Percentiles rank a stretch among this genome's conserved stretches.
Evolutionary conservation across 2,888 invertebrate species (phyloP).

Genomic region (Lepas anatifera): DNA sequence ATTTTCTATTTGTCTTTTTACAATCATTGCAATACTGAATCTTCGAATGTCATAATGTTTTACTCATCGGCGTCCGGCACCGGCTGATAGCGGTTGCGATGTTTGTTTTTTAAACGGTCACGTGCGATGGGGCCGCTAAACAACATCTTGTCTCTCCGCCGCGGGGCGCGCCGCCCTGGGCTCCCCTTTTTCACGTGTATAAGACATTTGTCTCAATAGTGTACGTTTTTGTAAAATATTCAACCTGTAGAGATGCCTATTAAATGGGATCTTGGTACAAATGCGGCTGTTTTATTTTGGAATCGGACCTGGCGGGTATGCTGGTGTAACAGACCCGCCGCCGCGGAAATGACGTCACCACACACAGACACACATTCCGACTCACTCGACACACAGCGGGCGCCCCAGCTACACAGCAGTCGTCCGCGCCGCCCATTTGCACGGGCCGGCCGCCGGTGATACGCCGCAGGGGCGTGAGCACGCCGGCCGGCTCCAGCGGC

Average conservation of each 20-base stretch:
- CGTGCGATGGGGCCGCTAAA: background rate
- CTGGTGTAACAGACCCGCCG: too few species aligned
- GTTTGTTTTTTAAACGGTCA: background rate
- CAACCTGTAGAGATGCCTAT: constrained; percentile 14
- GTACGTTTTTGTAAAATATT: constrained; percentile 12
- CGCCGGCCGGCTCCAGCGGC: too few species aligned
- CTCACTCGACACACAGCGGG: too few species aligned
- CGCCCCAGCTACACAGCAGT: too few species aligned
- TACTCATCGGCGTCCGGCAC: background rate
- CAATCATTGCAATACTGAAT: constrained; percentile 11
- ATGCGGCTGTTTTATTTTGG: background rate
- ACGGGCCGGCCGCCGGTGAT: too few species aligned
- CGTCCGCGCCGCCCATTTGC: too few species aligned
- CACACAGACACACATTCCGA: too few species aligned
- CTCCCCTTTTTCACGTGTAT: constrained; percentile 9
- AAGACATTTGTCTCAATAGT: constrained; percentile 8
- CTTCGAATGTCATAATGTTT: constrained; percentile 11
- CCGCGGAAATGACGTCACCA: too few species aligned
- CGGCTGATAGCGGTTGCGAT: background rate
- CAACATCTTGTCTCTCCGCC: background rate
- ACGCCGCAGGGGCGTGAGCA: too few species aligned
- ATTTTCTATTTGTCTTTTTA: constrained; percentile 12
- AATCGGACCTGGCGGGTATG: too few species aligned
- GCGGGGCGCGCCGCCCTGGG: background rate
- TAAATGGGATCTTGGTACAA: constrained; percentile 14